Evolutionary conservation across 1,140 invertebrate species (phyloP).

Genomic region (Chironomus striatipennis): DNA sequence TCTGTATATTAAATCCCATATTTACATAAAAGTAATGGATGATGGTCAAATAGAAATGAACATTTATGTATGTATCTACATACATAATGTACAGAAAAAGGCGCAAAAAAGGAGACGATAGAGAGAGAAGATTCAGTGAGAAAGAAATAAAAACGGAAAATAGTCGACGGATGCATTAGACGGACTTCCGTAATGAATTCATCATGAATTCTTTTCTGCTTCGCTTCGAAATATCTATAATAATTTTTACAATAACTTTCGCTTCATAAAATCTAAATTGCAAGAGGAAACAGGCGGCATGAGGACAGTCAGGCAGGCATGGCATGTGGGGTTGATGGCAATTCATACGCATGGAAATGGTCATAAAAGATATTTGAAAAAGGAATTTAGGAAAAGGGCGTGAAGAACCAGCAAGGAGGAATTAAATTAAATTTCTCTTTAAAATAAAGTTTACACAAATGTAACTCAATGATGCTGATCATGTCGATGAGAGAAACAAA

Average conservation of each 20-base stretch:
- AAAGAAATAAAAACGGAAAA: conserved; percentile 1
- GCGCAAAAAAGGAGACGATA: neutral
- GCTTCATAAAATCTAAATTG: neutral
- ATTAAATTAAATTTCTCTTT: too few species aligned
- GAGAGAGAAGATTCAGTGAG: neutral
- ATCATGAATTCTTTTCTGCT: conserved; percentile 17
- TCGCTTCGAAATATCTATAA: conserved; percentile 4
- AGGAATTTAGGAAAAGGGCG: too few species aligned
- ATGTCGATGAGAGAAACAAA: too few species aligned
- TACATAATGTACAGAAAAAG: too few species aligned
- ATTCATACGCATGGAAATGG: too few species aligned
- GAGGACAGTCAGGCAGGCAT: neutral
- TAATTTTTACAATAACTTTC: conserved; percentile 9
- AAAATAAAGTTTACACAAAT: neutral
- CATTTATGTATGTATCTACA: too few species aligned
- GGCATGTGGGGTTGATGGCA: neutral
- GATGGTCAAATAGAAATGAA: too few species aligned
- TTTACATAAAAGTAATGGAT: too few species aligned
- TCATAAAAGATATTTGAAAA: neutral
- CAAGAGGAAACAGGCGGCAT: neutral
- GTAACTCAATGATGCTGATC: too few species aligned
- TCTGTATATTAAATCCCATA: neutral
- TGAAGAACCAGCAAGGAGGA: neutral
- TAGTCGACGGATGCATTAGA: conserved; percentile 19
- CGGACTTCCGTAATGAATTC: conserved; percentile 12